phyloP scores from a whole-genome alignment of 2,113 vertebrate species.

The Phrynosoma platyrhinos region DNA sequence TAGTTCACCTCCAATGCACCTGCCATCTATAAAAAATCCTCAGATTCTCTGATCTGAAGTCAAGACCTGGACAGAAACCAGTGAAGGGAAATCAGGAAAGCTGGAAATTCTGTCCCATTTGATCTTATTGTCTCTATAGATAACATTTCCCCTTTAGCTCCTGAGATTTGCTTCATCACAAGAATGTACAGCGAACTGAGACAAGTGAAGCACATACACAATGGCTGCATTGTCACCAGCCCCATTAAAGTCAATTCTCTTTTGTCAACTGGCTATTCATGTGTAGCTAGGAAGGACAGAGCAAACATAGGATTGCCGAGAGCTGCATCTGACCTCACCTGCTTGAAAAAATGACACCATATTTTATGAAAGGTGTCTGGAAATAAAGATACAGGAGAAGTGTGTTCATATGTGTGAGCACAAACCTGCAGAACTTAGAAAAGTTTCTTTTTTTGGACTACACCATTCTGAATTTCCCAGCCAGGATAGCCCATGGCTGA shows the following conservation, averaged over 20 bases:
- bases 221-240: neutral
- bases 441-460: no score
- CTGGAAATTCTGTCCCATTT: neutral
- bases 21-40: neutral
- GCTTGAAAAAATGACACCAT: neutral
- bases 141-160: neutral
- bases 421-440: neutral
- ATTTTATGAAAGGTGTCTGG: neutral
- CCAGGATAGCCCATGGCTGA: no score
- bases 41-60: neutral
- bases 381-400: neutral
- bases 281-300: neutral
- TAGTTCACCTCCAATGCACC: neutral
- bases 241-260: neutral
- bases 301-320: neutral
- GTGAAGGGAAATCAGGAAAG: neutral
- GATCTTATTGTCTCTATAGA: neutral
- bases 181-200: neutral
- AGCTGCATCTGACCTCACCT: neutral
- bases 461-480: no score
- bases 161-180: neutral
- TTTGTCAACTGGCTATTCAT: slow-evolving; percentile 4
- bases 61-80: neutral
- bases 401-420: neutral
- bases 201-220: neutral